Base-by-base conservation (phyloP, 2,888 invertebrate genomes). In the Oxyteleia sp. region DNA sequence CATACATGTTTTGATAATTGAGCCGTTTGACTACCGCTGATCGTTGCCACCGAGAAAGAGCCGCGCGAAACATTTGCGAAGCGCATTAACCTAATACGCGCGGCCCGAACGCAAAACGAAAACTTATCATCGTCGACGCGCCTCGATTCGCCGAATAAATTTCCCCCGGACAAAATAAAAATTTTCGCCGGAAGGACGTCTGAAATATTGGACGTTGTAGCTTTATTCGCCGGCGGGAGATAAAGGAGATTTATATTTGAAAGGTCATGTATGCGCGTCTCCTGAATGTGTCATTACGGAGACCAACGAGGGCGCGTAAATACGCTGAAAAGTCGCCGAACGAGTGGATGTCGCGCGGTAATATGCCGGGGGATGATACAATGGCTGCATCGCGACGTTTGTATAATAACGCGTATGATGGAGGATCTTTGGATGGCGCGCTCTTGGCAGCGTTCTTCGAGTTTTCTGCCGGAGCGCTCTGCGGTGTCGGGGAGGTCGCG, bases 1-100 rank as follows among this genome's bases (percentile, higher is more conserved):
- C 92, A 92, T 92, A 90, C 88, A 91, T 90, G 92, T 92, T 91
- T 92, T 92, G 90, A 92, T 91, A 92, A 93, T 91, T 90, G 90
- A 89, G 87, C 79, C 66, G 82, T 82, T 82, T 85, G 84, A 85
- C 79, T 64, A 61, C 59, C 51, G 66, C 47, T 74, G 82, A 83
- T 74, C 68, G 74, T 72, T 45, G 68, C 51, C 71, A 29, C 55
- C 45, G 68, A 38, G 51, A 15, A 61, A 32, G n/a, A 51, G 23
- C 51, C 13, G 41, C n/a, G 16, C 53, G 63, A 47, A 45, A 53
- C 69, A 75, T 74, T 81, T 69, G 63, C 49, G 49, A 43, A 51
- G n/a, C 53, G 32, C 61, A 61, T 76, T 68, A 72, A 72, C 64
- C 71, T 47, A 63, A 71, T 64, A 64, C 32, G 26, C 35, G 26